phyloP scores from a whole-genome alignment of 2,797 vertebrate species.

The Serranus cabrilla region DNA sequence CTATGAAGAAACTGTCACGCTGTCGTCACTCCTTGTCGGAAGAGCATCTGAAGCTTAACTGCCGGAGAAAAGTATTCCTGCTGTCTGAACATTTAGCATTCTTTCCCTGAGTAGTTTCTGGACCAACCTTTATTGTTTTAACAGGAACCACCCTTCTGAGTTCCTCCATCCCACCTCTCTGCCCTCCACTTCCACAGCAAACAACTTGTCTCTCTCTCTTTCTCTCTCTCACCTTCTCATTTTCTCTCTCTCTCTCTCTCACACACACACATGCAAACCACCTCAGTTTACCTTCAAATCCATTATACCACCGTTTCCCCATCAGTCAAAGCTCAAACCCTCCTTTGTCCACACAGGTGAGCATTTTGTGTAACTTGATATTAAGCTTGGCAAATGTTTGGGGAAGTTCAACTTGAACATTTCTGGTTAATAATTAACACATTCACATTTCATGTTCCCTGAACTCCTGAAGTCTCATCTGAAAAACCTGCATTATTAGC shows the following conservation, averaged over 20 bases:
- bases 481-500: background rate
- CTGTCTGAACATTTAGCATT: background rate
- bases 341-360: constrained; percentile 41
- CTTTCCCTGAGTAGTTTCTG: constrained; percentile 13
- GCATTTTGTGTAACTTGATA: constrained; percentile 46
- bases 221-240: background rate
- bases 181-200: constrained; percentile 16
- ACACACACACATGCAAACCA: background rate
- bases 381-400: background rate
- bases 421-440: constrained; percentile 61
- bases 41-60: background rate
- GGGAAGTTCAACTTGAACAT: constrained; percentile 19
- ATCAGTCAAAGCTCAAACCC: background rate
- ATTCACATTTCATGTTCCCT: constrained; percentile 4
- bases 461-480: background rate
- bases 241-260: background rate
- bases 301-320: background rate
- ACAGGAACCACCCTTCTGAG: constrained; percentile 26
- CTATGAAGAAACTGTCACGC: constrained; percentile 25
- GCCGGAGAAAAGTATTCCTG: constrained; percentile 5
- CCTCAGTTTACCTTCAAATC: constrained; percentile 1
- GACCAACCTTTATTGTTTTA: constrained; percentile 26
- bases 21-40: background rate
- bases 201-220: background rate
- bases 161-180: constrained; percentile 38